Evolutionary conservation across 37 sponge, comb jelly and placozoan species (phyloP).

Genomic region (Bolinopsis microptera): DNA sequence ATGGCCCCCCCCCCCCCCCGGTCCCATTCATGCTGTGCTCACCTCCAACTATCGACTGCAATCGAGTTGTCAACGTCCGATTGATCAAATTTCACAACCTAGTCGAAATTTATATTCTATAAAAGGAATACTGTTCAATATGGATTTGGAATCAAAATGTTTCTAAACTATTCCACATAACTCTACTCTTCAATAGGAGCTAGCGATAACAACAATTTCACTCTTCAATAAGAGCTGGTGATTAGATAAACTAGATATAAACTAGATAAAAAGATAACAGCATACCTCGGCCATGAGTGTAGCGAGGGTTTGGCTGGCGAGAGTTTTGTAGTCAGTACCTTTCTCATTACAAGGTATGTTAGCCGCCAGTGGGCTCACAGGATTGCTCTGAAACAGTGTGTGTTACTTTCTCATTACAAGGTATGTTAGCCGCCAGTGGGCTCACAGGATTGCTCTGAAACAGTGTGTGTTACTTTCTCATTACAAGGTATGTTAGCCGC

Average conservation of each 20-base stretch:
- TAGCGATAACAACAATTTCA: too few species aligned
- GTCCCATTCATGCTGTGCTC: background rate
- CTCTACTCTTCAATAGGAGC: too few species aligned
- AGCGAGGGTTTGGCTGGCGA: conserved; percentile 3
- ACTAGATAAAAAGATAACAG: too few species aligned
- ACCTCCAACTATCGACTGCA: background rate
- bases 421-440: background rate
- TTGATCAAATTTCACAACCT: conserved; percentile 1
- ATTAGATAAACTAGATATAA: too few species aligned
- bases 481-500: too few species aligned
- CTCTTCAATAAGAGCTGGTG: too few species aligned
- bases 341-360: conserved; percentile 47
- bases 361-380: background rate
- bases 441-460: too few species aligned
- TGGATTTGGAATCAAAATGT: too few species aligned
- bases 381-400: conserved; percentile 32
- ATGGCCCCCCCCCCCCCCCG: too few species aligned
- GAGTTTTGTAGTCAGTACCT: conserved; percentile 35
- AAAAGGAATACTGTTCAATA: too few species aligned
- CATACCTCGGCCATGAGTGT: conserved; percentile 25
- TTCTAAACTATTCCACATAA: too few species aligned
- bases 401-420: background rate
- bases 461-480: too few species aligned
- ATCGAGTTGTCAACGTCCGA: background rate
- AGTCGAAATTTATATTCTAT: background rate